phyloP scores from a whole-genome alignment of 2,113 vertebrate species.

The Scolopax mira region DNA sequence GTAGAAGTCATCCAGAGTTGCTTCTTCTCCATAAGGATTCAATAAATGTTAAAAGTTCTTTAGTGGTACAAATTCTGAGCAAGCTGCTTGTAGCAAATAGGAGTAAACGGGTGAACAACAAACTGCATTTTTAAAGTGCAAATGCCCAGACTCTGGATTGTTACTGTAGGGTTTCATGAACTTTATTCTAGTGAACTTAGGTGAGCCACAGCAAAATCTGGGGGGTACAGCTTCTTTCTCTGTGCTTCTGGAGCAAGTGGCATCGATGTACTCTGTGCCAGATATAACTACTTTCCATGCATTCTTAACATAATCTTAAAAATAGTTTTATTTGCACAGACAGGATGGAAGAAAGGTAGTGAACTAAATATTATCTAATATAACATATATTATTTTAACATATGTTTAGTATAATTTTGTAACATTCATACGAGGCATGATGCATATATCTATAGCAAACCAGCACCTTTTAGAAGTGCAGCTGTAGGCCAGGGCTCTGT shows the following conservation, averaged over 20 bases:
- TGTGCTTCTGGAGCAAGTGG: background rate
- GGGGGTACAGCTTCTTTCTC: background rate
- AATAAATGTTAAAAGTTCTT: background rate
- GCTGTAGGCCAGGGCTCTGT: background rate
- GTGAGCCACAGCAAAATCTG: accelerated
- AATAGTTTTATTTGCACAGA: background rate
- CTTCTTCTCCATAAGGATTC: background rate
- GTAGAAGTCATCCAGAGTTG: background rate
- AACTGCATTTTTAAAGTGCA: background rate
- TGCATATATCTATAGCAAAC: background rate
- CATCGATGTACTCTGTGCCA: no score
- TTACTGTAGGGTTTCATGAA: background rate
- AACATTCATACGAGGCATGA: background rate
- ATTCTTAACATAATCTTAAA: background rate
- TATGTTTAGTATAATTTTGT: background rate
- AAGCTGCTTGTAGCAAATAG: background rate
- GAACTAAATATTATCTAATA: background rate
- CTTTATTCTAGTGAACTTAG: background rate
- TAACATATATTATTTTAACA: background rate
- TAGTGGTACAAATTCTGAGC: background rate
- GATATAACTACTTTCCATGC: background rate
- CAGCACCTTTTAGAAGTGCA: background rate
- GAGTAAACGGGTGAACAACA: background rate
- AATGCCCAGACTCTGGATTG: background rate
- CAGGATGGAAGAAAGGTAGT: background rate